Evolutionary conservation across 2,113 vertebrate genomes (phyloP).

Genomic region (Castor canadensis): DNA sequence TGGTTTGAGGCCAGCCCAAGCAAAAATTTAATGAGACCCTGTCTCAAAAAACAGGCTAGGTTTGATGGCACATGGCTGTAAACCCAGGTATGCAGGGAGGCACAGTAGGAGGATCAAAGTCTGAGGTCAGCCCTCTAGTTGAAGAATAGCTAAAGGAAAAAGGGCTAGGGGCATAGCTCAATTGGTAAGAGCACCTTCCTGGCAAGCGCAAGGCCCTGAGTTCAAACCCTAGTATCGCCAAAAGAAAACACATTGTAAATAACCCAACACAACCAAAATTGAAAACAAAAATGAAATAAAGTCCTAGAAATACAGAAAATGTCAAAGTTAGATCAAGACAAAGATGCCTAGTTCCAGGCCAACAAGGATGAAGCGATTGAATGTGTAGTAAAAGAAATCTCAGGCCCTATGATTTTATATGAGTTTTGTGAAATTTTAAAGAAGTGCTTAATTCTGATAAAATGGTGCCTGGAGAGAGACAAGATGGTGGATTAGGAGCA

Average conservation of each 20-base stretch:
- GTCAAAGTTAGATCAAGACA: not conserved
- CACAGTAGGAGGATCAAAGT: no score
- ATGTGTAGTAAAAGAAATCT: conserved; percentile 13
- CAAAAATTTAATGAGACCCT: no score
- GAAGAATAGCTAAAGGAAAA: no score
- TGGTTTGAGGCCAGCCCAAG: no score
- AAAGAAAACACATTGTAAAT: not conserved
- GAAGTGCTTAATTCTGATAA: not conserved
- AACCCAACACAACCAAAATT: not conserved
- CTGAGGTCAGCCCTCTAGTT: no score
- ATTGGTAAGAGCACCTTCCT: no score
- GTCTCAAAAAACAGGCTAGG: no score
- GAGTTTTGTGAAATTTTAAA: conserved; percentile 1
- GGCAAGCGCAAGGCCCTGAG: no score
- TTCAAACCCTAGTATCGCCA: no score
- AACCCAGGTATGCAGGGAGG: no score
- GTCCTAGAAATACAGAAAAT: not conserved
- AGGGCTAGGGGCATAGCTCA: no score
- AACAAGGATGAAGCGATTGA: not conserved
- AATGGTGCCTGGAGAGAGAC: not conserved
- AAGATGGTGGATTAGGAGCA: not conserved
- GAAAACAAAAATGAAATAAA: not conserved
- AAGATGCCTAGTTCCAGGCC: not conserved
- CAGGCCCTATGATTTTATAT: not conserved
- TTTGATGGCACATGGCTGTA: no score